A percentile compares a stretch with the other conserved stretches of the same genome.
Conservation (phyloP, 1,140 invertebrate species). For the Triops cancriformis region DNA sequence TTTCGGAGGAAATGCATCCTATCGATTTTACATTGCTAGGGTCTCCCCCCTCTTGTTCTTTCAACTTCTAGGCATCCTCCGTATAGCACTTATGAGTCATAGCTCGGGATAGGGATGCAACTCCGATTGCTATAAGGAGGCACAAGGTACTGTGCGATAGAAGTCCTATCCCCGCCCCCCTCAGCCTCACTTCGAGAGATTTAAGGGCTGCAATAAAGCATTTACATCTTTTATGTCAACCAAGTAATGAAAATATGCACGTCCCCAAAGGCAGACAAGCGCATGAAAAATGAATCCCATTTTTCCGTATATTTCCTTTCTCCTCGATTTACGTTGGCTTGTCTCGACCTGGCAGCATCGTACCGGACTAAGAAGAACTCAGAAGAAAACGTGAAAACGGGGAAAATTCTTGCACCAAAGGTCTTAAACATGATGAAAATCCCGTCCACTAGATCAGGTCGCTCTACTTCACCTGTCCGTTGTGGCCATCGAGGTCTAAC, state of each 20-base stretch:
- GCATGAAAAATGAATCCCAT: not conserved
- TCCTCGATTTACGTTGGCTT: not conserved
- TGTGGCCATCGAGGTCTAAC: not conserved
- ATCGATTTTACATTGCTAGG: constrained; percentile 6
- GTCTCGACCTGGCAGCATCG: not conserved
- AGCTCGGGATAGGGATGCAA: not conserved
- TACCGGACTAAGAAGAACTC: not conserved
- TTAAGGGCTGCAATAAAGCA: not conserved
- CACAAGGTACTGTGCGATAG: not conserved
- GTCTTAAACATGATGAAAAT: not conserved
- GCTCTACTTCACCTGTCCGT: not conserved
- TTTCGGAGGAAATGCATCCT: not conserved
- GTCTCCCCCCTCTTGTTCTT: not conserved
- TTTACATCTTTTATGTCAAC: not conserved
- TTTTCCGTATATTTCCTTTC: not conserved
- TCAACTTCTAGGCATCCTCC: not conserved
- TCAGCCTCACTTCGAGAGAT: not conserved
- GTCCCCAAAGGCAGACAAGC: not conserved
- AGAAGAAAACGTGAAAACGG: not conserved
- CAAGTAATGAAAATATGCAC: constrained; percentile 8
- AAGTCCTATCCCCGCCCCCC: not conserved
- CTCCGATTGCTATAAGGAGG: not conserved
- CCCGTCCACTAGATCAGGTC: not conserved
- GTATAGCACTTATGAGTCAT: not conserved
- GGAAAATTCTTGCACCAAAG: not conserved